phyloP scores from a whole-genome alignment of 23 tunicate genomes.

The Styela clava region DNA sequence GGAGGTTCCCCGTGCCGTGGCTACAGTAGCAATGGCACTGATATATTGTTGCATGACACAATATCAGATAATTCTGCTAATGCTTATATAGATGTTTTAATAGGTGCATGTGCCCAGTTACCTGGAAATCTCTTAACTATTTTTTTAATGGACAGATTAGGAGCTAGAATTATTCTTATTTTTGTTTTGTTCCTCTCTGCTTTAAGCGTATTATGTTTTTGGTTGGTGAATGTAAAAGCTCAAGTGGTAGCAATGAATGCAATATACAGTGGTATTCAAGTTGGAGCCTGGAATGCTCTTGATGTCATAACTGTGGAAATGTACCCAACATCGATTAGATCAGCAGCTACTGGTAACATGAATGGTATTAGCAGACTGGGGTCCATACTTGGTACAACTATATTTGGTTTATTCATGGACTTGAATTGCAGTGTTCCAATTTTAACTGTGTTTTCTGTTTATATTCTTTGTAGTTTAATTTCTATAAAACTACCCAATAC shows the following conservation, averaged over 20 bases:
- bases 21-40: not conserved
- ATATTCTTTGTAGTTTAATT: slow-evolving; percentile 36
- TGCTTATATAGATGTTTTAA: slow-evolving; percentile 65
- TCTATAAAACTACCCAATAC: slow-evolving; percentile 72
- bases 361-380: slow-evolving; percentile 66
- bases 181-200: slow-evolving; percentile 27
- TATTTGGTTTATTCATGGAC: slow-evolving; percentile 73
- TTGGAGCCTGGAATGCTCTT: slow-evolving; percentile 79
- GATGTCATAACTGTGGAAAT: slow-evolving; percentile 81
- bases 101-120: slow-evolving; percentile 76
- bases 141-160: slow-evolving; percentile 61
- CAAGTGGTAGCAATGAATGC: slow-evolving; percentile 27
- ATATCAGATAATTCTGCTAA: not conserved
- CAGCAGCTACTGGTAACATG: slow-evolving; percentile 65
- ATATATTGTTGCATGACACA: not conserved
- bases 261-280: slow-evolving; percentile 48
- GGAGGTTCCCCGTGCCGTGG: slow-evolving; percentile 66
- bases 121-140: slow-evolving; percentile 65
- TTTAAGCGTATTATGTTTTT: slow-evolving; percentile 54
- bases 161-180: slow-evolving; percentile 60
- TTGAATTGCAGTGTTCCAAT: slow-evolving; percentile 68
- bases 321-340: slow-evolving; percentile 67
- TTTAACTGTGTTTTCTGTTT: slow-evolving; percentile 30
- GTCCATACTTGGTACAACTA: slow-evolving; percentile 58
- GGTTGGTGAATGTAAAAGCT: slow-evolving; percentile 53